These are phyloP conservation scores for Charanyca ferruginea DNA, from an alignment of 2,888 invertebrate species.

Conservation along the genomic window DNA sequence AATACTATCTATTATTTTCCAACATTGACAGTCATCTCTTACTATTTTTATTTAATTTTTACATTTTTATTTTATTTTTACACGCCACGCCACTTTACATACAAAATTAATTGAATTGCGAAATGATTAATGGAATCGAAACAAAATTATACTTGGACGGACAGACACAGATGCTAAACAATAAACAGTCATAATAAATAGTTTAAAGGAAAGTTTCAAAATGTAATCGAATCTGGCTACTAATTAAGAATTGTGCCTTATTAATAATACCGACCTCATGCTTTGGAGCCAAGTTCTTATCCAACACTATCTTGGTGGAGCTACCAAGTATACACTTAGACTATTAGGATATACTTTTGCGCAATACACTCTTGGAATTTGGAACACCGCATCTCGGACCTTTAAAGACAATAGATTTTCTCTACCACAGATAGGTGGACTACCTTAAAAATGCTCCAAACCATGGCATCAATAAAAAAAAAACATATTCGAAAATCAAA, in stretches of 20 bases:
- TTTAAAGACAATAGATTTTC: neutral
- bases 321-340: neutral
- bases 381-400: neutral
- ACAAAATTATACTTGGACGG: conserved; percentile 85
- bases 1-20: conserved; percentile 75
- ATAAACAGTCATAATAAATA: conserved; percentile 69
- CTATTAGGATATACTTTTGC: neutral
- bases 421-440: neutral
- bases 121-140: conserved; percentile 64
- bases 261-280: conserved; percentile 34
- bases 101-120: conserved; percentile 64
- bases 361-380: neutral
- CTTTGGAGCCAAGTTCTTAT: conserved; percentile 33
- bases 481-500: conserved; percentile 41
- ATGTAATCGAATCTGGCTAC: conserved; percentile 46
- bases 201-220: conserved; percentile 53
- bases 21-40: conserved; percentile 83
- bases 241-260: conserved; percentile 51
- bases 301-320: conserved; percentile 4
- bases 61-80: conserved; percentile 78
- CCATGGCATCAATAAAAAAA: conserved; percentile 30
- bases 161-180: conserved; percentile 84
- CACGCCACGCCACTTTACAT: conserved; percentile 82
- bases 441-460: conserved; percentile 38
- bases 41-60: conserved; percentile 86